Evolutionary conservation across 2,113 vertebrate genomes (phyloP), one percentile per base, ranked within the genome.

Genomic region (Paracanthobrama guichenoti): DNA sequence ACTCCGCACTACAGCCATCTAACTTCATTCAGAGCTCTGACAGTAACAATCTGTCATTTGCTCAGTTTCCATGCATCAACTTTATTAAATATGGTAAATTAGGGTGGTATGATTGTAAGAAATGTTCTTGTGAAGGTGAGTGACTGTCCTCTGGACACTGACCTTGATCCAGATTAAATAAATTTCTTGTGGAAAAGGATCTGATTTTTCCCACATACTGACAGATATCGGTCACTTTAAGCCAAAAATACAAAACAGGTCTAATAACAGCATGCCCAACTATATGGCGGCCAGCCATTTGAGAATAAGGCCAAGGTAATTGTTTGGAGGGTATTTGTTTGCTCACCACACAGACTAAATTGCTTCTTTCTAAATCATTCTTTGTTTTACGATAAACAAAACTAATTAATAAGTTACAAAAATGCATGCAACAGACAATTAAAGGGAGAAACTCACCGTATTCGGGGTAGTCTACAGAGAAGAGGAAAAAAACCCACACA

Each of bases 41-140:
- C 87, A 88, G 87, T 48, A 73, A 84, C 66, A 73, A 82, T 88
- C 75, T 80, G 84, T 86, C 81, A 88, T 71, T 62, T 0, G 39
- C 5, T 62, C 9, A n/a, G 12, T 22, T 24, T 26, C 50, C 28
- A 11, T 3, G 11, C 26, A 39, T 39, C 48, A 26, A 59, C 31
- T 31, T 83, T n/a, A 79, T 44, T 59, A 60, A 59, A 76, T 31
- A 18, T 78, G 26, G 11, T 60, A 79, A 50, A 85, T 53, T 64
- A 24, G 26, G 48, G 22, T 50, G 66, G 67, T 57, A 57, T 75
- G 48, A 53, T 48, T 67, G 28, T 35, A 73, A 73, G 44, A 64
- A 31, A 75, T 16, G 14, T 13, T 11, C 46, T 78, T 14, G 24
- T 84, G 67, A 87, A 81, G 84, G 79, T 79, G 62, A 74, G 26